These are phyloP conservation scores for Brachionichthys hirsutus DNA, from an alignment of 2,113 vertebrate genomes.

Conservation along the genomic window DNA sequence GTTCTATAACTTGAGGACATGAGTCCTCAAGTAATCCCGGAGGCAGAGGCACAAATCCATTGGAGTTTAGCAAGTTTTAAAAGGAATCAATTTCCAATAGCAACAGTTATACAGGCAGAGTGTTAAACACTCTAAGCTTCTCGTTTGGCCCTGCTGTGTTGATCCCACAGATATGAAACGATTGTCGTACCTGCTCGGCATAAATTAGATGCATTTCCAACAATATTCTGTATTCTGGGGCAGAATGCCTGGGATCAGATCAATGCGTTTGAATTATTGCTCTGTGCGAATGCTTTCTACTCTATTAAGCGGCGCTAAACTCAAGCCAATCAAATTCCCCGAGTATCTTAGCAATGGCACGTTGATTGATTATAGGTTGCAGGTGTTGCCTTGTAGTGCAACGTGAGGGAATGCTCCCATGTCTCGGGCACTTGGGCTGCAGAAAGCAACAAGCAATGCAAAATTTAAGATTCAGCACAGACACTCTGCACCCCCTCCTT, in stretches of 20 bases:
- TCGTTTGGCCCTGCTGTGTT: conserved; percentile 27
- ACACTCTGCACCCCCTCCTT: conserved; percentile 5
- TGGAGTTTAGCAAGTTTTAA: conserved; percentile 32
- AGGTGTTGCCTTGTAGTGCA: conserved; percentile 43
- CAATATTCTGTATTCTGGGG: conserved; percentile 37
- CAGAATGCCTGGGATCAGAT: conserved; percentile 63
- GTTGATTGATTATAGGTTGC: conserved; percentile 66
- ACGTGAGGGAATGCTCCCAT: conserved; percentile 40
- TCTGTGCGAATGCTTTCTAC: conserved; percentile 46
- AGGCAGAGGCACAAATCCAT: conserved; percentile 38
- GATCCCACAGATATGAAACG: conserved; percentile 31
- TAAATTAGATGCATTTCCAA: conserved; percentile 31
- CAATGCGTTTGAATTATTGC: conserved; percentile 63
- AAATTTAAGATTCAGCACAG: conserved; percentile 36
- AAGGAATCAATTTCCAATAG: conserved; percentile 45
- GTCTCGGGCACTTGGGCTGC: conserved; percentile 35
- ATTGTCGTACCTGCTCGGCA: conserved; percentile 24
- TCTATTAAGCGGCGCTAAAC: conserved; percentile 50
- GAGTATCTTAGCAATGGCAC: conserved; percentile 51
- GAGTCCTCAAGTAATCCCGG: conserved; percentile 10
- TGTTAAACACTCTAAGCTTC: conserved; percentile 24
- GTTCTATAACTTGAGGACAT: too few species aligned
- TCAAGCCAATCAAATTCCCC: conserved; percentile 55
- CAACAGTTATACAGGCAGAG: conserved; percentile 19
- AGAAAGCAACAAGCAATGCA: conserved; percentile 24